Evolutionary conservation across 2,888 invertebrate genomes (phyloP), one percentile per base, ranked within the genome.

Genomic region (Nowickia ferox): DNA sequence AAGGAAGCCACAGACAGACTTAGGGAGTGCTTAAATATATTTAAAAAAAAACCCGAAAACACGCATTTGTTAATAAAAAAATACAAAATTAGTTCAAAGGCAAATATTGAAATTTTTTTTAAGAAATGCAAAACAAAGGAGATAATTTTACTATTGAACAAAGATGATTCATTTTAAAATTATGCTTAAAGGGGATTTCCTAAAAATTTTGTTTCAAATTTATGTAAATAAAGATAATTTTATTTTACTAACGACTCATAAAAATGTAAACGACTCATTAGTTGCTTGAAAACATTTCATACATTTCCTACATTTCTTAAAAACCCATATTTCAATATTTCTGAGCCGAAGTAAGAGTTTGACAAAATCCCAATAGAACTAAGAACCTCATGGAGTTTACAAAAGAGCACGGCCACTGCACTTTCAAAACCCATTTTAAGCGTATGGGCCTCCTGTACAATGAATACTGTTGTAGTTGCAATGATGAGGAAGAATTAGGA

Each of bases 111-210:
- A 13, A 8, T 15, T 30, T 19, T 30, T 57, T 11, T 46, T 48
- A 48, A 51, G 38, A 17, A 74, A 17, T 13, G 3, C 10, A 53
- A 63, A 6, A 42, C 19, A 17, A 51, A 10, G 8, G 0, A 17
- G 13, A 40, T 42, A 42, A 46, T 66, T n/a, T 9, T 38, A 66
- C 40, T 19, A 30, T 5, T 10, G 46, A 38, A 44, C 4, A 30
- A 17, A 19, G 13, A 55, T 76, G 76, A 76, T 10, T 76, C 76
- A 76, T n/a, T 66, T 55, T 4, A 11, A 40, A 9, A 15, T 63
- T 44, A 63, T 63, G 63, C 4, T 46, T 15, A 10, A 61, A 10
- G 59, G 61, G 61, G 51, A 40, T 19, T 74, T 46, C 61, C 61
- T 10, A 19, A 65, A 55, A 75, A 42, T 17, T 5, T 10, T 69